Percentiles rank a stretch among this genome's conserved stretches.
Conservation (phyloP, 2,797 vertebrate species). For the Tadarida brasiliensis region DNA sequence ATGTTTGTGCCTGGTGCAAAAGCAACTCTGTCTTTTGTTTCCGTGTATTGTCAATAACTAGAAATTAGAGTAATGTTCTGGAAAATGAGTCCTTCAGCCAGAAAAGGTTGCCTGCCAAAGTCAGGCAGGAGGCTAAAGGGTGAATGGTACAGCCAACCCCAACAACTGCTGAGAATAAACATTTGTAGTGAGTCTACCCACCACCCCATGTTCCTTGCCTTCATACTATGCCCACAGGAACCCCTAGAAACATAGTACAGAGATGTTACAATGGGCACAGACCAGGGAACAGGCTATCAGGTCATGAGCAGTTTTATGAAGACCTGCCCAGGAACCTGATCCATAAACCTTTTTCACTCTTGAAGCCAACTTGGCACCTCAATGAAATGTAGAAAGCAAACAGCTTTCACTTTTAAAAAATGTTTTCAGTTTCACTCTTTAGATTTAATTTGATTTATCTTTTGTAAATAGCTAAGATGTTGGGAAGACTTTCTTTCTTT, state of each 20-base stretch:
- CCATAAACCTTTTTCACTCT: background rate
- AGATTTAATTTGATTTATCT: constrained; percentile 42
- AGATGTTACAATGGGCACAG: background rate
- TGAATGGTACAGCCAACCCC: background rate
- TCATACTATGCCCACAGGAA: background rate
- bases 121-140: background rate
- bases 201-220: background rate
- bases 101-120: background rate
- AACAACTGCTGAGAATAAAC: background rate
- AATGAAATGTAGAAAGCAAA: background rate
- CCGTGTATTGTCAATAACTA: background rate
- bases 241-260: background rate
- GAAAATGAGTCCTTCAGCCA: background rate
- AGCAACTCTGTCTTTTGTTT: constrained; percentile 19
- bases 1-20: background rate
- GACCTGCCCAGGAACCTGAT: constrained; percentile 12
- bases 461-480: constrained; percentile 36
- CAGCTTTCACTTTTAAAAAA: background rate
- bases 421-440: constrained; percentile 10
- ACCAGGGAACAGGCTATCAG: background rate
- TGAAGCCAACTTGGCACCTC: constrained; percentile 6
- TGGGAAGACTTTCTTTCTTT: background rate
- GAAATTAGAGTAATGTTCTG: background rate
- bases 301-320: background rate
- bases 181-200: background rate